These are phyloP conservation scores for Xenopus tropicalis DNA, from an alignment of 2,113 vertebrate species.

Conservation along the genomic window UCB_Xtro_10.0 CM004445.2:17127501-17128000, in stretches of 20 bases:
- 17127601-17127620: conserved; percentile 73
- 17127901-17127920: conserved; percentile 87
- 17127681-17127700: conserved; percentile 74
- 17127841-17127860: conserved; percentile 75
- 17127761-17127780: conserved; percentile 84
- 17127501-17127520: conserved; percentile 80
- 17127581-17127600: conserved; percentile 76
- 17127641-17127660: conserved; percentile 80
- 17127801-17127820: conserved; percentile 90
- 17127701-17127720: conserved; percentile 76
- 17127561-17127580: conserved; percentile 72
- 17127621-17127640: conserved; percentile 80
- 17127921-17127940: conserved; percentile 89
- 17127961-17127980: conserved; percentile 85
- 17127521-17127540: conserved; percentile 81
- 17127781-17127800: conserved; percentile 87
- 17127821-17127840: conserved; percentile 81
- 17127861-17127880: conserved; percentile 91
- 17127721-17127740: conserved; percentile 90
- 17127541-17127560: conserved; percentile 70
- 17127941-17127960: conserved; percentile 79
- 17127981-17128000: conserved; percentile 91
- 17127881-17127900: conserved; percentile 87
- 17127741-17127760: conserved; percentile 79
- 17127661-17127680: conserved; percentile 77